phyloP scores from a whole-genome alignment of 1,140 invertebrate species.

The Solenopsis fugax region DNA sequence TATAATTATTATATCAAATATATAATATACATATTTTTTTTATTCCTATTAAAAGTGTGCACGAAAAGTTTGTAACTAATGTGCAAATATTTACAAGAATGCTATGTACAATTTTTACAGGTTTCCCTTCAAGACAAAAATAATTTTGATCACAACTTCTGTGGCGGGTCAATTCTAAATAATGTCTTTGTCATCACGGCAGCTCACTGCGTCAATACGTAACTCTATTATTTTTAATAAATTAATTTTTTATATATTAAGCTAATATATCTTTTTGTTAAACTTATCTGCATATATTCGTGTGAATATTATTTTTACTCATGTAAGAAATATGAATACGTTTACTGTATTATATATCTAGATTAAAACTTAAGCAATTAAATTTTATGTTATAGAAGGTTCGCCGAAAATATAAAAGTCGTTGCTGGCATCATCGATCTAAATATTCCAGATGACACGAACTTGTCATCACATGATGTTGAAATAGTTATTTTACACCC shows the following conservation, averaged over 20 bases:
- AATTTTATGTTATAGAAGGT: slow-evolving; percentile 36
- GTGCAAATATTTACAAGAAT: slow-evolving; percentile 2
- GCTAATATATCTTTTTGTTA: background rate
- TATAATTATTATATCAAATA: too few species aligned
- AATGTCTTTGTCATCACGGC: slow-evolving; percentile 85
- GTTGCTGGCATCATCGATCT: slow-evolving; percentile 58
- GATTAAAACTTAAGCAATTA: slow-evolving; percentile 3
- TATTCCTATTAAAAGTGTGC: background rate
- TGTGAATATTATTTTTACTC: background rate
- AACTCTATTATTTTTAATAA: slow-evolving; percentile 1
- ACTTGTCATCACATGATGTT: slow-evolving; percentile 29
- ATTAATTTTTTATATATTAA: background rate
- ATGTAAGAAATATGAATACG: background rate
- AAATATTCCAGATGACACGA: background rate
- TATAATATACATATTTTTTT: too few species aligned
- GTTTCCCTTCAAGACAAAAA: slow-evolving; percentile 51
- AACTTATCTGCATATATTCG: background rate
- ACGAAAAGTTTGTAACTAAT: background rate
- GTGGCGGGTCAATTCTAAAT: slow-evolving; percentile 86
- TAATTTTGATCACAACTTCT: slow-evolving; percentile 72
- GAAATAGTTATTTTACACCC: too few species aligned
- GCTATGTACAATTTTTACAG: slow-evolving; percentile 32
- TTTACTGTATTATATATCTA: background rate
- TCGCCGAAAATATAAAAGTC: slow-evolving; percentile 36
- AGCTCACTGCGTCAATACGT: slow-evolving; percentile 84